These are phyloP conservation scores for Calephelis nemesis DNA, from an alignment of 1,140 invertebrate genomes.

Conservation along the genomic window DNA sequence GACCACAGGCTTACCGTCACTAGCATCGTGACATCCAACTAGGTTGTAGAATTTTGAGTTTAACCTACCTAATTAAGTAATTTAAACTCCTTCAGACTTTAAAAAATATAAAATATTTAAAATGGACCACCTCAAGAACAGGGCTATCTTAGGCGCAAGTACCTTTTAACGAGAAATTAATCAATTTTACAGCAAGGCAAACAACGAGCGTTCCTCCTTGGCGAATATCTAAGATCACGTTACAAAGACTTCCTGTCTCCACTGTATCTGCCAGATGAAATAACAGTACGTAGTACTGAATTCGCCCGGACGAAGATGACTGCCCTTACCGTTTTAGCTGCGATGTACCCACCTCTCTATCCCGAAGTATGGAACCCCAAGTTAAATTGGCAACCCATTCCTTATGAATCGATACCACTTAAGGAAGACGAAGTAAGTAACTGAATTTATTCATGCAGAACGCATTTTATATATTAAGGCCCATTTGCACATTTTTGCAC, in stretches of 20 bases:
- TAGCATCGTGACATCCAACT: too few species aligned
- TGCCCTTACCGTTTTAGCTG: conserved; percentile 78
- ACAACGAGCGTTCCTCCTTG: conserved; percentile 58
- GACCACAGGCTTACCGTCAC: too few species aligned
- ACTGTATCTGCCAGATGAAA: conserved; percentile 69
- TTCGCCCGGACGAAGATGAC: conserved; percentile 81
- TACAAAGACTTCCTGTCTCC: conserved; percentile 60
- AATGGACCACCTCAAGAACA: too few species aligned
- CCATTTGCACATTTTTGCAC: too few species aligned
- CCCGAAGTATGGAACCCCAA: conserved; percentile 70
- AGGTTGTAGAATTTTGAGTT: too few species aligned
- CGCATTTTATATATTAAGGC: background rate
- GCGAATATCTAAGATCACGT: conserved; percentile 55
- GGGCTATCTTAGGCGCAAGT: too few species aligned
- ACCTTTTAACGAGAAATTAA: background rate
- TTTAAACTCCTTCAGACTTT: too few species aligned
- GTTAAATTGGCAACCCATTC: conserved; percentile 80
- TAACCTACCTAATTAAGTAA: too few species aligned
- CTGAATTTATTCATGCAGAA: background rate
- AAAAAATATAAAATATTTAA: too few species aligned
- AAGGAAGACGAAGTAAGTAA: conserved; percentile 75
- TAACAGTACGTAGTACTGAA: conserved; percentile 76
- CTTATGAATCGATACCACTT: conserved; percentile 64
- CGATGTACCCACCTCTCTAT: conserved; percentile 74
- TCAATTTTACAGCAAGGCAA: conserved; percentile 65